These are phyloP conservation scores for Puntigrus tetrazona DNA, from an alignment of 2,113 vertebrate species.

Conservation along the genomic window DNA sequence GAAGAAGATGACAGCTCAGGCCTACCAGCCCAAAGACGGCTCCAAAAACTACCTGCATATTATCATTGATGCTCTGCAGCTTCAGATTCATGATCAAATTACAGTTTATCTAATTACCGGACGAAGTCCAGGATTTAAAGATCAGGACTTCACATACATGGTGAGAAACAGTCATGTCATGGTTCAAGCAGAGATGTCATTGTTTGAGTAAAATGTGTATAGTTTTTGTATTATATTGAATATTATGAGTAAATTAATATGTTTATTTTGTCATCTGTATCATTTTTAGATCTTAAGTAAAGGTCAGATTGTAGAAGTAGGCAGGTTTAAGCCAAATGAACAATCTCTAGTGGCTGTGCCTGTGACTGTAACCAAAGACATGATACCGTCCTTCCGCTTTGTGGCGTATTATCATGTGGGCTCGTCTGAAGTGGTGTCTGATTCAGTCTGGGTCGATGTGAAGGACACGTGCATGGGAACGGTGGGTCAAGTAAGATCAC, in stretches of 20 bases:
- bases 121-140: slow-evolving; percentile 27
- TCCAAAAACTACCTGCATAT: slow-evolving; percentile 67
- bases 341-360: slow-evolving; percentile 64
- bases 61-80: slow-evolving; percentile 4
- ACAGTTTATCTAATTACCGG: slow-evolving; percentile 56
- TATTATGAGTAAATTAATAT: too few relatives aligned
- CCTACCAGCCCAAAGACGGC: slow-evolving; percentile 57
- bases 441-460: slow-evolving; percentile 71
- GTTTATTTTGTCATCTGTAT: not conserved
- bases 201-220: too few relatives aligned
- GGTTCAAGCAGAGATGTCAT: too few relatives aligned
- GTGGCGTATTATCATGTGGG: slow-evolving; percentile 71
- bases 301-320: slow-evolving; percentile 59
- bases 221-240: too few relatives aligned
- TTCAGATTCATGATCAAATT: slow-evolving; percentile 44
- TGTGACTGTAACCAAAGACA: slow-evolving; percentile 51
- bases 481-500: slow-evolving; percentile 50
- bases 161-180: too few relatives aligned
- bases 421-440: slow-evolving; percentile 67
- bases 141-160: slow-evolving; percentile 64
- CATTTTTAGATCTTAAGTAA: slow-evolving; percentile 63
- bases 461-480: slow-evolving; percentile 70
- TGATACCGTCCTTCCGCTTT: slow-evolving; percentile 71
- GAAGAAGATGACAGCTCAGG: slow-evolving; percentile 54
- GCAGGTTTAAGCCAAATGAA: slow-evolving; percentile 55